Base-by-base conservation (phyloP, 2,113 vertebrate species). In the Chaetodon trifascialis region DNA sequence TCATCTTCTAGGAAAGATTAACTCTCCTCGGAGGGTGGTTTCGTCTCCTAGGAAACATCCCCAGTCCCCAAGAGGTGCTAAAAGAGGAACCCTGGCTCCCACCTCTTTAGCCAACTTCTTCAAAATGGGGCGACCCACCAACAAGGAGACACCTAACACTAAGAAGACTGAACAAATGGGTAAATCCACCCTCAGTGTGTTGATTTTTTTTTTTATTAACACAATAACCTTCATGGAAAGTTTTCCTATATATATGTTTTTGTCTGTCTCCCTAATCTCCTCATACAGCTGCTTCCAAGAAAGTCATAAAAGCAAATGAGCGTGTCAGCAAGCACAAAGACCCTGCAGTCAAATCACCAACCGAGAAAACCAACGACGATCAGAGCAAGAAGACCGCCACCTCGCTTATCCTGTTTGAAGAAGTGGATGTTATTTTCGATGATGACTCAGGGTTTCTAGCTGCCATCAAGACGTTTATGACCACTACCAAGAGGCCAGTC, bases 361-460 rank as follows among this genome's bases (percentile, higher is more conserved):
- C 73, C 62, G 90, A 93, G 56, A 17, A 71, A 89, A 88, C 44
- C 75, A 82, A 69, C 17, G 97, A 97, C 55, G 97, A 99, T 64
- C 92, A 92, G 56, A 96, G 71, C 75, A 97, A 96, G 80, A 99
- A 96, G 94, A 95, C 89, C 0, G 96, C 98, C 47, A 99, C 97
- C 0, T 99, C 97, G 15, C 98, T 99, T 9, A 99, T 99, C 90
- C 96, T 99, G 73, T 99, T 99, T 89, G 98, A 99, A 93, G 98
- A 99, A 95, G 98, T 99, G 75, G 98, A 99, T 88, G 94, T 99
- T 54, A 97, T 99, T 92, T 98, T 99, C 93, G 98, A 99, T 23
- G 98, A 99, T 76, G 98, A 99, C 92, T 92, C 89, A 62, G 98
- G 98, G 19, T 99, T 99, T 95, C 90, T 99, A 62, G 96, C 93